phyloP scores from a whole-genome alignment of 2,113 vertebrate species.

The Redunca redunca region DNA sequence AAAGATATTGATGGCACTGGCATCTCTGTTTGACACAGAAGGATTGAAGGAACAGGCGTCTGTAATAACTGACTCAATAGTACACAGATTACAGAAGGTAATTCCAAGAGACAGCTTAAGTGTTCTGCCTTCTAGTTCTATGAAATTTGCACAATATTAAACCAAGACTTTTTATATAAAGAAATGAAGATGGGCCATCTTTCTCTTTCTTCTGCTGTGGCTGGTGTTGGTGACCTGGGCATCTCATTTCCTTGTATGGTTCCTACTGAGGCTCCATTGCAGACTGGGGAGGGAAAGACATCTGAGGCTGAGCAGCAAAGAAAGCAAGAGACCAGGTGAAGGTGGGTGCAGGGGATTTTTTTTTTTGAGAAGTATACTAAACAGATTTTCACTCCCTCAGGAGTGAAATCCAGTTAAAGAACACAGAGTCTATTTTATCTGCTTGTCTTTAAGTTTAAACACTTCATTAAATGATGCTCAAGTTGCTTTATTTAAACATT shows the following conservation, averaged over 20 bases:
- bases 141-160: background rate
- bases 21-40: background rate
- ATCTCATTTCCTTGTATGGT: background rate
- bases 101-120: background rate
- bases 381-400: background rate
- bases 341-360: background rate
- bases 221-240: background rate
- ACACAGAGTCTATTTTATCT: slow-evolving; percentile 1
- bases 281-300: background rate
- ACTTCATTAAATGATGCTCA: background rate
- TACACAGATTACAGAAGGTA: background rate
- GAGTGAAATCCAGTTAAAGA: background rate
- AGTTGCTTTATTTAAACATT: background rate
- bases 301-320: background rate
- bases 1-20: background rate
- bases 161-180: background rate
- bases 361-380: background rate
- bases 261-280: background rate
- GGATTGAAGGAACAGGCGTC: background rate
- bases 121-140: background rate
- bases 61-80: background rate
- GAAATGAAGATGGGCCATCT: background rate
- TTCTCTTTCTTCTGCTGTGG: background rate
- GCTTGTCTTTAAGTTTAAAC: slow-evolving; percentile 1
- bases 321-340: background rate